Percentiles rank a stretch among this genome's conserved stretches.
Evolutionary conservation across 2,888 invertebrate genomes (phyloP).

Genomic region (Drosophila basisetae): DNA sequence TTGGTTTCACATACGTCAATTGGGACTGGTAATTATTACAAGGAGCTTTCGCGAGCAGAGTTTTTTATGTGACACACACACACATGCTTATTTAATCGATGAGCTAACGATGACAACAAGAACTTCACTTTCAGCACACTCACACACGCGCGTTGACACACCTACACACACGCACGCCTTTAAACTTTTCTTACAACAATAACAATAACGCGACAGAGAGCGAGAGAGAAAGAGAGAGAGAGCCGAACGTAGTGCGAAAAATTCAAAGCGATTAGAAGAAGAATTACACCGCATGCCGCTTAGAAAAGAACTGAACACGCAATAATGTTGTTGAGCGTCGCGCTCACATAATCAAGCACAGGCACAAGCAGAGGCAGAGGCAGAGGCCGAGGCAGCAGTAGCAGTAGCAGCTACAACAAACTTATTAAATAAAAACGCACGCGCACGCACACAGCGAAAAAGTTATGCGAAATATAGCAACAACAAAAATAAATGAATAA

Average conservation of each 20-base stretch:
- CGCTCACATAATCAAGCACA: constrained; percentile 71
- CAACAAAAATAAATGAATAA: constrained; percentile 19
- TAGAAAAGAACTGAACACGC: constrained; percentile 84
- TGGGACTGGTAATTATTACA: constrained; percentile 66
- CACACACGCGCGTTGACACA: neutral
- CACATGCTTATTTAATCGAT: neutral
- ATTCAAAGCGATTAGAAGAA: constrained; percentile 72
- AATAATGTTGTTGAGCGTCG: constrained; percentile 68
- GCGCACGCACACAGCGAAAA: constrained; percentile 58
- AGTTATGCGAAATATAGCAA: constrained; percentile 71
- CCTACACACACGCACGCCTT: constrained; percentile 15
- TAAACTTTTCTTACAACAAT: constrained; percentile 13
- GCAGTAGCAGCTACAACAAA: constrained; percentile 65
- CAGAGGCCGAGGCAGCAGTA: constrained; percentile 40
- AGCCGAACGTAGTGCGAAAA: constrained; percentile 53
- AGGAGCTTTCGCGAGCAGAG: constrained; percentile 43
- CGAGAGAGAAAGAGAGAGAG: constrained; percentile 34
- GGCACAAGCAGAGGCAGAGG: constrained; percentile 47
- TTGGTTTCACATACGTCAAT: constrained; percentile 38
- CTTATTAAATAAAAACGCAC: constrained; percentile 83
- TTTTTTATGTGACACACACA: constrained; percentile 9
- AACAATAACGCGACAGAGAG: constrained; percentile 41
- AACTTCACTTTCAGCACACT: constrained; percentile 67
- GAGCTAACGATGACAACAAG: constrained; percentile 40
- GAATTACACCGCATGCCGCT: constrained; percentile 84